Evolutionary conservation across 2,888 invertebrate genomes (phyloP).

Genomic region (Apamea sordens): DNA sequence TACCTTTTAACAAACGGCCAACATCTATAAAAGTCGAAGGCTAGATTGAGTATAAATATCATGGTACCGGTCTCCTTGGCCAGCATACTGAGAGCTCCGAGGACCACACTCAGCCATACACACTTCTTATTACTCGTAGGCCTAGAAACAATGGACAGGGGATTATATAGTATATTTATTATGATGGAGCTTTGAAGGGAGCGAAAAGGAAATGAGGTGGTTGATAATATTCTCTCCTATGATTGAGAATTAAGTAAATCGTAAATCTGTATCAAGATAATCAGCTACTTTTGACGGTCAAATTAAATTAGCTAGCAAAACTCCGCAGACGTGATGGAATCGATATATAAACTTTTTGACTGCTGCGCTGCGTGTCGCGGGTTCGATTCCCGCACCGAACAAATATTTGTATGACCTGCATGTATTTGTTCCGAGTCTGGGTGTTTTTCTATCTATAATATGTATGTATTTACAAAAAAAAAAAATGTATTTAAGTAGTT

Average conservation of each 20-base stretch:
- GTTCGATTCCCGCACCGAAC: too few relatives aligned
- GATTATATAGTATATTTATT: slow-evolving; percentile 63
- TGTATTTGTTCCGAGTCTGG: too few relatives aligned
- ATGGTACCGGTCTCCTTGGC: slow-evolving; percentile 97
- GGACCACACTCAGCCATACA: slow-evolving; percentile 92
- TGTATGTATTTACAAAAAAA: too few relatives aligned
- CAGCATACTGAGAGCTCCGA: slow-evolving; percentile 95
- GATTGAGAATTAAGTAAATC: slow-evolving; percentile 47
- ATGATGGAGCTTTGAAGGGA: slow-evolving; percentile 47
- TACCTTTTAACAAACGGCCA: slow-evolving; percentile 93
- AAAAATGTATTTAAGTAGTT: too few relatives aligned
- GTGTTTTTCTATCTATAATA: too few relatives aligned
- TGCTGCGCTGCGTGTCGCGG: too few relatives aligned
- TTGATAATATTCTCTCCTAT: slow-evolving; percentile 49
- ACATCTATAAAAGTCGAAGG: slow-evolving; percentile 94
- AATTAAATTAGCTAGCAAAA: neutral
- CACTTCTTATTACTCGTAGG: slow-evolving; percentile 86
- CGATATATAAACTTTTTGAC: too few relatives aligned
- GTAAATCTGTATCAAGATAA: slow-evolving; percentile 6
- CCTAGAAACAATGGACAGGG: slow-evolving; percentile 72
- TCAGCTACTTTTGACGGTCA: slow-evolving; percentile 2
- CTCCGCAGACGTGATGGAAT: too few relatives aligned
- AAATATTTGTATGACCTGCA: too few relatives aligned
- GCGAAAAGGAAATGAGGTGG: slow-evolving; percentile 58
- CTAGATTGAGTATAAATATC: slow-evolving; percentile 93